Evolutionary conservation across 2,797 vertebrate species (phyloP), one percentile per base, ranked within the genome.

Genomic region (Nannoperca australis): DNA sequence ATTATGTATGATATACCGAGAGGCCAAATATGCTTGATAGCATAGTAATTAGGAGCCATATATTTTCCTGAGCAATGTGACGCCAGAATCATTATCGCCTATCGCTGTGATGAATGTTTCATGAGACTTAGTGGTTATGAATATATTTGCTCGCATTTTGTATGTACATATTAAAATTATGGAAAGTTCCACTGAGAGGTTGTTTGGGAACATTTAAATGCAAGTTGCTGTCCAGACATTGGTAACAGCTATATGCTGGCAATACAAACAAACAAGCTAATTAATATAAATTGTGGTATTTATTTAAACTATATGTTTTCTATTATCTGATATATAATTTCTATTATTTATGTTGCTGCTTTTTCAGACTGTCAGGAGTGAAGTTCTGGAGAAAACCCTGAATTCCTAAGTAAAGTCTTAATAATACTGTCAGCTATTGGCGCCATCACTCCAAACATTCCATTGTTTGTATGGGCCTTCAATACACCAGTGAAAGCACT

Each of bases 111-210:
- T 94, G 80, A 92, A 94, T 93, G 81, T 91, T 91, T 91, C 89
- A 92, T 90, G 85, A 91, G 89, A 66, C 76, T 78, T 76, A 73
- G 80, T 69, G 75, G 67, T 77, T 82, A 81, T 91, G 85, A 92
- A 93, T 91, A 87, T 88, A 92, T 92, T 86, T 92, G 90, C 89
- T 79, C 79, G 61, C 68, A 88, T 87, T 90, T 89, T 91, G 67
- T 77, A 87, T 92, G 87, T 82, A 85, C 84, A 88, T 88, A 89
- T 86, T 90, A 71, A 88, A 85, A 85, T 82, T 65, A 63, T 78
- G 79, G 51, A 86, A 86, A 81, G 51, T 84, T 91, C 74, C 45
- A 53, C 51, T 2, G 65, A 81, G 64, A 64, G 58, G 49, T 49
- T 71, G 50, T 82, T 80, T 70, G 67, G 45, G 50, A 83, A 49